Evolutionary conservation across 2,797 vertebrate species (phyloP).

Genomic region (Platyrinchus mystaceus): DNA sequence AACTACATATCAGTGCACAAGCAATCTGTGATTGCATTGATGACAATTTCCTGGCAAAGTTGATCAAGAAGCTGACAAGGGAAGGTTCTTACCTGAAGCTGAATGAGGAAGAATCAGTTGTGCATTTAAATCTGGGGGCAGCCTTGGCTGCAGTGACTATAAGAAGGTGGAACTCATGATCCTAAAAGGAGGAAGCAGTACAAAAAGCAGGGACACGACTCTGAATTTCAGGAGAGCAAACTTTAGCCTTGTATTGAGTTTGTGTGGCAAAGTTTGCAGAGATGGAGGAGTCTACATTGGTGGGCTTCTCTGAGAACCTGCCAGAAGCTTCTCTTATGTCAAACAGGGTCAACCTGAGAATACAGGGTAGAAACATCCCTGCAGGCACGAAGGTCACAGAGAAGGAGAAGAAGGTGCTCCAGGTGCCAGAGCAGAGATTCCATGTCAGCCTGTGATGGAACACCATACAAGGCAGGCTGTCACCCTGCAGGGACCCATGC

Average conservation of each 20-base stretch:
- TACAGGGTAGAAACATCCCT: background rate
- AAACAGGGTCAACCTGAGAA: background rate
- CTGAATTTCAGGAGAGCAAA: background rate
- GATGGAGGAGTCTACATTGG: background rate
- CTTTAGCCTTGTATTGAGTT: background rate
- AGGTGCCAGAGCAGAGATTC: background rate
- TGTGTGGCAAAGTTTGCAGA: background rate
- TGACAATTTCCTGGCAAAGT: background rate
- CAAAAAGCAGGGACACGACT: background rate
- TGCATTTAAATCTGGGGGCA: background rate
- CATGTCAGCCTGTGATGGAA: background rate
- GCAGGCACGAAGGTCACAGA: background rate
- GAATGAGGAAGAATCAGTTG: background rate
- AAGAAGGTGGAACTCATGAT: background rate
- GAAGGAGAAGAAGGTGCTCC: too few species aligned
- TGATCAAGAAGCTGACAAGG: background rate
- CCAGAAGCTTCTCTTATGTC: background rate
- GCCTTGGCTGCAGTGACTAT: background rate
- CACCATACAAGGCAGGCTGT: background rate
- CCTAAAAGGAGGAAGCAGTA: background rate
- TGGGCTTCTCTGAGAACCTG: background rate
- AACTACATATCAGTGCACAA: background rate
- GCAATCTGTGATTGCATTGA: background rate
- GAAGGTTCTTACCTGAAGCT: background rate
- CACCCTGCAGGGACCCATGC: background rate